Conservation (phyloP, 2,113 vertebrate species). For the Myotis davidii region DNA sequence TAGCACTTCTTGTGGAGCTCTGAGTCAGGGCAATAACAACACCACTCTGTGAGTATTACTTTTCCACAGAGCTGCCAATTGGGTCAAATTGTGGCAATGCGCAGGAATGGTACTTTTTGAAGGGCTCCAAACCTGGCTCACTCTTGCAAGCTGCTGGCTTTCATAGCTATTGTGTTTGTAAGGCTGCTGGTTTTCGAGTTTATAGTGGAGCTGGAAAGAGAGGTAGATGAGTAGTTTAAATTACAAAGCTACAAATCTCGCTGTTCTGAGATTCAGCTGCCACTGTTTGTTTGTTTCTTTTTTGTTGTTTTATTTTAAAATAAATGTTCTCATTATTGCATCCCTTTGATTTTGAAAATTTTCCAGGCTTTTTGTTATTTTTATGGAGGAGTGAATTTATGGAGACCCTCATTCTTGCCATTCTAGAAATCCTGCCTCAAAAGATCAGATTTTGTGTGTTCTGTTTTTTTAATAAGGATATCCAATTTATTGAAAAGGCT, state of each 20-base stretch:
- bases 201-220: neutral
- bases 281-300: neutral
- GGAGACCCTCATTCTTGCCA: neutral
- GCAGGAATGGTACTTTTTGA: neutral
- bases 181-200: neutral
- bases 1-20: neutral
- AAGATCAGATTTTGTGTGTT: neutral
- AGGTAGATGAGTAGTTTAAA: neutral
- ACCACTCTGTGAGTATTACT: neutral
- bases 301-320: neutral
- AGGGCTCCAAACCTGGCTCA: neutral
- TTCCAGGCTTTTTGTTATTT: neutral
- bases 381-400: neutral
- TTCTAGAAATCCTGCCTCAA: neutral
- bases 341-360: neutral
- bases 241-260: neutral
- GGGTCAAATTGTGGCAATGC: neutral
- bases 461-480: neutral
- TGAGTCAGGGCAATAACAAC: neutral
- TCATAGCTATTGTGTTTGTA: neutral
- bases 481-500: neutral
- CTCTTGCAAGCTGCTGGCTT: neutral
- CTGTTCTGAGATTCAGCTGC: neutral
- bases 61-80: neutral
- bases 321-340: neutral